Conservation (phyloP, 1,140 invertebrate species). For the Drosophila kanapiae region DNA sequence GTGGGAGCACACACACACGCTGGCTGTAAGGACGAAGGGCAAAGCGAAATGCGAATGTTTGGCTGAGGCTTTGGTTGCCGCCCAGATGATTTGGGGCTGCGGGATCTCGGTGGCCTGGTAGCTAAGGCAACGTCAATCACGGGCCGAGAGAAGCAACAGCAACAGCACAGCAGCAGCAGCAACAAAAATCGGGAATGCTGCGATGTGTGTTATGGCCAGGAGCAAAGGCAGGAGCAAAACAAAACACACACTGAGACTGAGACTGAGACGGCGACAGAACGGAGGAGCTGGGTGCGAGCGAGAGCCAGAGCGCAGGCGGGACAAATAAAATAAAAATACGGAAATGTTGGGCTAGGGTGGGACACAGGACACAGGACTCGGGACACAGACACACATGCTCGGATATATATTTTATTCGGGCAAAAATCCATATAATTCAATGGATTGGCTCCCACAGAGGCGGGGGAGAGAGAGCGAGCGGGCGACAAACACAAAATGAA, state of each 20-base stretch:
- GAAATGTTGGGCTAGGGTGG: slow-evolving; percentile 71
- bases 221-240: slow-evolving; percentile 59
- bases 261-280: neutral
- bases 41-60: slow-evolving; percentile 72
- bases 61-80: slow-evolving; percentile 73
- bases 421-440: slow-evolving; percentile 83
- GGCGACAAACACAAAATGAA: slow-evolving; percentile 66
- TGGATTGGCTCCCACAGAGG: slow-evolving; percentile 64
- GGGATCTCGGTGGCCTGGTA: slow-evolving; percentile 53
- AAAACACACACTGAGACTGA: slow-evolving; percentile 52
- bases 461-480: slow-evolving; percentile 1
- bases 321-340: slow-evolving; percentile 73
- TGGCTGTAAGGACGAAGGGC: slow-evolving; percentile 62
- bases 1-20: slow-evolving; percentile 10
- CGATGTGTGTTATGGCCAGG: slow-evolving; percentile 42
- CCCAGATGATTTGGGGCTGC: slow-evolving; percentile 76
- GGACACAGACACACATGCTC: slow-evolving; percentile 27
- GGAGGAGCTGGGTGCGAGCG: slow-evolving; percentile 24
- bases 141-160: slow-evolving; percentile 49
- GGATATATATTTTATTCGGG: slow-evolving; percentile 67
- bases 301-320: slow-evolving; percentile 31
- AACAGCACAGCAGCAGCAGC: slow-evolving; percentile 43
- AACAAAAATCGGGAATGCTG: slow-evolving; percentile 46
- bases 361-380: neutral
- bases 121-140: slow-evolving; percentile 77